Evolutionary conservation across 2,797 vertebrate genomes (phyloP).

Genomic region (Bovichtus variegatus): DNA sequence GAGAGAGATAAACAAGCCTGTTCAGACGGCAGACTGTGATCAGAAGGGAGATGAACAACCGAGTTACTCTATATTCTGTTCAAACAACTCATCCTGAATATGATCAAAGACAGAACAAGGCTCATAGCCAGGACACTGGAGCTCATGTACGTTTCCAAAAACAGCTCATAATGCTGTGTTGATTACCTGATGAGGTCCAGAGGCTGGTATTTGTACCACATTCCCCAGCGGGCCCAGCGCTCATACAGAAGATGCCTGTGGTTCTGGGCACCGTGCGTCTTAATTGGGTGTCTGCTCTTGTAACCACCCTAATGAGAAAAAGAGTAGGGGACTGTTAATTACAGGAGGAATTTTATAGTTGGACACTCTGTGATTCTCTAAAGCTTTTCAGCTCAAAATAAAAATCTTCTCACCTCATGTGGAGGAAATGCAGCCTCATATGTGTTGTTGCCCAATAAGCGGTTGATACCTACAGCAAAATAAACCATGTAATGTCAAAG

Average conservation of each 20-base stretch:
- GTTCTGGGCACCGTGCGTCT: conserved; percentile 96
- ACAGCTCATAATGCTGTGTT: conserved; percentile 8
- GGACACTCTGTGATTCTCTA: background rate
- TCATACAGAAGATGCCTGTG: conserved; percentile 98
- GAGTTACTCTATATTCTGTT: conserved; percentile 6
- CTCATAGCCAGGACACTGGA: conserved; percentile 1
- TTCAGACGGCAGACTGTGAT: conserved; percentile 5
- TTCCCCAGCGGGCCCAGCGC: conserved; percentile 98
- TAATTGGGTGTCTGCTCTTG: conserved; percentile 95
- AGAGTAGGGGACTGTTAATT: conserved; percentile 5
- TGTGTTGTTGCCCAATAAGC: conserved; percentile 93
- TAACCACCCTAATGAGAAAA: conserved; percentile 90
- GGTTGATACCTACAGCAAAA: conserved; percentile 90
- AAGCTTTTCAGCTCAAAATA: conserved; percentile 17
- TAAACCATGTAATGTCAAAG: conserved; percentile 38
- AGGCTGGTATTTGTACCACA: conserved; percentile 99
- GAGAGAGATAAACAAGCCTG: background rate
- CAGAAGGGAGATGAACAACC: conserved; percentile 1
- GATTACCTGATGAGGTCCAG: conserved; percentile 97
- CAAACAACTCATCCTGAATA: conserved; percentile 3
- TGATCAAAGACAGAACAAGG: conserved; percentile 4
- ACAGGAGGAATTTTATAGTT: background rate
- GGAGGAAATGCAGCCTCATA: conserved; percentile 98
- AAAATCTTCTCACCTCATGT: conserved; percentile 90
- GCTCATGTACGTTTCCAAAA: background rate